Percentiles rank a stretch among this genome's conserved stretches.
phyloP scores from a whole-genome alignment of 2,888 invertebrate species.

The Eutolmus rufibarbis region DNA sequence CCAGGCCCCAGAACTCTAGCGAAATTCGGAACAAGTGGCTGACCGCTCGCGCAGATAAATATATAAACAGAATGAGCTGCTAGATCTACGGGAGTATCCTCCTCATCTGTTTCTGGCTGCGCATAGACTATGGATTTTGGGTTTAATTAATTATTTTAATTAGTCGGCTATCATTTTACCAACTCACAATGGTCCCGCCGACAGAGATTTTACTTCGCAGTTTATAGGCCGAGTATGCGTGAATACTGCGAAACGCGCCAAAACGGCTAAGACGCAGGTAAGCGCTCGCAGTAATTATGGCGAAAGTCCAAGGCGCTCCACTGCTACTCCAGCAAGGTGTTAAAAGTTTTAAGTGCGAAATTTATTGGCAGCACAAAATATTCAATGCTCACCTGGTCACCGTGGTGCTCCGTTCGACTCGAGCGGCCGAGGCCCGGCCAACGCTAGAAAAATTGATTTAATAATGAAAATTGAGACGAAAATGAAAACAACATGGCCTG shows the following conservation, averaged over 20 bases:
- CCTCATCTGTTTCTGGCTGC: background rate
- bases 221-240: background rate
- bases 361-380: conserved; percentile 2
- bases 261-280: background rate
- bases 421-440: background rate
- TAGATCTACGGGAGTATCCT: background rate
- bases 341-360: conserved; percentile 30
- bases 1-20: background rate
- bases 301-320: conserved; percentile 27
- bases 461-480: background rate
- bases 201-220: conserved; percentile 2
- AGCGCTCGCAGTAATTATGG: conserved; percentile 8
- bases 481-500: background rate
- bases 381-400: background rate
- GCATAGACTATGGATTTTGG: background rate
- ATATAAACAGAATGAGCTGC: background rate
- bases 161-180: conserved; percentile 20
- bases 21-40: background rate
- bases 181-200: background rate
- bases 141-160: conserved; percentile 35
- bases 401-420: background rate
- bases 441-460: background rate
- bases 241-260: background rate
- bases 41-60: background rate
- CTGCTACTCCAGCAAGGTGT: conserved; percentile 12